phyloP scores from a whole-genome alignment of 2,888 invertebrate genomes.

The Paralinhomoeus sp. region DNA sequence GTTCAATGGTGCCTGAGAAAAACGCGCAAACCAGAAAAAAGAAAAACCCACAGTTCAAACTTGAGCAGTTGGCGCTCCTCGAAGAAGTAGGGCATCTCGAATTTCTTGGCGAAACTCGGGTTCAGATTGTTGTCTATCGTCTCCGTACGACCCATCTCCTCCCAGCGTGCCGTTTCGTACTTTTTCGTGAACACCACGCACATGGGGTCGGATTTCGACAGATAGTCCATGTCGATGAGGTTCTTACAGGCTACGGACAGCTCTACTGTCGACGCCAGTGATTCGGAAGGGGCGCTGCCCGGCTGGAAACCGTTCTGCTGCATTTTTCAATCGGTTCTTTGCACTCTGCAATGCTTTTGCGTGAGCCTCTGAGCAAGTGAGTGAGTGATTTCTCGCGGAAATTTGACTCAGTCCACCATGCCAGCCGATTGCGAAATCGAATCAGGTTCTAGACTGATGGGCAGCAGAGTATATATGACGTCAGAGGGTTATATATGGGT shows the following conservation, averaged over 20 bases:
- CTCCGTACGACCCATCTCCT: conserved; percentile 17
- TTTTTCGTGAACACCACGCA: neutral
- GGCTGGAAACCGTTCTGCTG: too few species aligned
- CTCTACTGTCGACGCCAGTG: neutral
- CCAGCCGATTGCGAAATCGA: too few species aligned
- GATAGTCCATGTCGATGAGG: conserved; percentile 15
- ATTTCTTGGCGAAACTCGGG: conserved; percentile 15
- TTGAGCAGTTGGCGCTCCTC: conserved; percentile 17
- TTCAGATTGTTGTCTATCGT: conserved; percentile 15
- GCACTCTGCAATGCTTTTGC: too few species aligned
- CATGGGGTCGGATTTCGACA: conserved; percentile 20
- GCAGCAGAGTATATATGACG: too few species aligned
- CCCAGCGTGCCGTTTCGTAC: neutral
- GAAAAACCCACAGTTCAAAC: conserved; percentile 21
- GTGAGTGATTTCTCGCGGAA: too few species aligned
- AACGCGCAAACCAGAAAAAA: too few species aligned
- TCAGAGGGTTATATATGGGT: too few species aligned
- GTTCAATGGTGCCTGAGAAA: too few species aligned
- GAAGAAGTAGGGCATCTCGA: conserved; percentile 17
- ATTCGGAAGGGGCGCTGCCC: neutral
- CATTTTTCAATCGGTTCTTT: too few species aligned
- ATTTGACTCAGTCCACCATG: too few species aligned
- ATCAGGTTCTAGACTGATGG: too few species aligned
- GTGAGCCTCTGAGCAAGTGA: too few species aligned
- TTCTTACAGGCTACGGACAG: neutral